A percentile compares a stretch with the other conserved stretches of the same genome.
Evolutionary conservation across 2,113 vertebrate species (phyloP).

Genomic region (Melanerpes aurifrons): DNA sequence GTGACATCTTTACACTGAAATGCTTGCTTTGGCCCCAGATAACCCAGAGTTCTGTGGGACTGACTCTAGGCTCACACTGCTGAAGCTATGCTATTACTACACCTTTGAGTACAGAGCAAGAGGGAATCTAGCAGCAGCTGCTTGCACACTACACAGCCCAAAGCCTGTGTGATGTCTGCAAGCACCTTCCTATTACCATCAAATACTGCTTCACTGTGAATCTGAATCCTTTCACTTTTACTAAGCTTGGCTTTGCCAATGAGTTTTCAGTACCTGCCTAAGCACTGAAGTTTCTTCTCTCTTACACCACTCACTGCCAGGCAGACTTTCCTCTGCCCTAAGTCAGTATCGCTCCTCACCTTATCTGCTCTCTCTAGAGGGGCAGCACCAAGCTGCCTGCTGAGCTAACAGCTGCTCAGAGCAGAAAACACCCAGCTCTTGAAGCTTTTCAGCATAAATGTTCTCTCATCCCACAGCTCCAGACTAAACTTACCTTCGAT

Average conservation of each 20-base stretch:
- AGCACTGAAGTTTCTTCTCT: not conserved
- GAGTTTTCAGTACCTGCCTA: not conserved
- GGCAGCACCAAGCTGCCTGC: not conserved
- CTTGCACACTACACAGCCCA: not conserved
- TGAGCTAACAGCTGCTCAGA: not conserved
- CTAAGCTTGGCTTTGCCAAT: not conserved
- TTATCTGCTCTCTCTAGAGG: not conserved
- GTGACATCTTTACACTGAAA: not conserved
- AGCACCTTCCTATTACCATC: not conserved
- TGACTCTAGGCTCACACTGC: not conserved
- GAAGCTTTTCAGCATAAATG: not conserved
- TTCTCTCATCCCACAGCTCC: not conserved
- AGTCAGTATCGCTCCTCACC: rapidly evolving
- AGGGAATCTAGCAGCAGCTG: not conserved
- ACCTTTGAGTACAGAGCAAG: not conserved
- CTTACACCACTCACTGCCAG: not conserved
- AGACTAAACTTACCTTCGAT: conserved; percentile 78
- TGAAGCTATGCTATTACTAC: not conserved
- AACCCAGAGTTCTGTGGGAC: not conserved
- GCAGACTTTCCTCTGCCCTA: not conserved
- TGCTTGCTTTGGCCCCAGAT: not conserved
- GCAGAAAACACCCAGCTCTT: not conserved
- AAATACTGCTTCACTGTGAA: not conserved
- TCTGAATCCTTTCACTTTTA: not conserved
- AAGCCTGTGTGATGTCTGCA: rapidly evolving